These are phyloP conservation scores for Salticus scenicus DNA, from an alignment of 2,888 invertebrate species.

Conservation along the genomic window DNA sequence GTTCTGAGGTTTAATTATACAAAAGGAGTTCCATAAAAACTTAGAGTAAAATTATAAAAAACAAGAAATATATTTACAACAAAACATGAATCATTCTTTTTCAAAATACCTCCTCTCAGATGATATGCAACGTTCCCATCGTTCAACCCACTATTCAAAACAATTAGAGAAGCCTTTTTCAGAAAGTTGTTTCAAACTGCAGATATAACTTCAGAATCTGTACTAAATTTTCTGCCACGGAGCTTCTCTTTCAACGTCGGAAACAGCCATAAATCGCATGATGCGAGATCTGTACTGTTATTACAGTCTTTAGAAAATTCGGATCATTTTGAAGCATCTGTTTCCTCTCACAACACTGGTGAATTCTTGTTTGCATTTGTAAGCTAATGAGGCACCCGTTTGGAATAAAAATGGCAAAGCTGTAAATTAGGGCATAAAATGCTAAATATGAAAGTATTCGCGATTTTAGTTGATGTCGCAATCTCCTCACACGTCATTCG, in stretches of 20 bases:
- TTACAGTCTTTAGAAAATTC: no score
- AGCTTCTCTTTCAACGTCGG: constrained; percentile 15
- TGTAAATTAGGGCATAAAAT: neutral
- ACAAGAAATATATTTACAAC: neutral
- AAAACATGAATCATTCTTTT: constrained; percentile 15
- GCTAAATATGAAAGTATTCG: no score
- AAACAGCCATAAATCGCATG: no score
- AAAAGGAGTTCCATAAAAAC: constrained; percentile 14
- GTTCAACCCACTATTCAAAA: constrained; percentile 15
- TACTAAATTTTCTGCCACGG: neutral
- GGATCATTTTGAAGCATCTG: no score
- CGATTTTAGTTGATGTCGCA: no score
- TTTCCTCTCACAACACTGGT: no score
- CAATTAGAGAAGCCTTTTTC: neutral
- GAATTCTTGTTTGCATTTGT: neutral
- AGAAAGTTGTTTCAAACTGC: neutral
- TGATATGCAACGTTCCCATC: constrained; percentile 10
- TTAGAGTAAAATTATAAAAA: constrained; percentile 23
- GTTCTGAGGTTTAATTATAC: no score
- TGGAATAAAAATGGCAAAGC: neutral
- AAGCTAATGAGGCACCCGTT: no score
- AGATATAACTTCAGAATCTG: constrained; percentile 11
- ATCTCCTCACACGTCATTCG: no score
- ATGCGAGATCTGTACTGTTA: no score
- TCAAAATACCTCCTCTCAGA: constrained; percentile 8